A percentile compares a stretch with the other conserved stretches of the same genome.
phyloP scores from a whole-genome alignment of 1,140 invertebrate species.

The Drosophila fuyamai region DNA sequence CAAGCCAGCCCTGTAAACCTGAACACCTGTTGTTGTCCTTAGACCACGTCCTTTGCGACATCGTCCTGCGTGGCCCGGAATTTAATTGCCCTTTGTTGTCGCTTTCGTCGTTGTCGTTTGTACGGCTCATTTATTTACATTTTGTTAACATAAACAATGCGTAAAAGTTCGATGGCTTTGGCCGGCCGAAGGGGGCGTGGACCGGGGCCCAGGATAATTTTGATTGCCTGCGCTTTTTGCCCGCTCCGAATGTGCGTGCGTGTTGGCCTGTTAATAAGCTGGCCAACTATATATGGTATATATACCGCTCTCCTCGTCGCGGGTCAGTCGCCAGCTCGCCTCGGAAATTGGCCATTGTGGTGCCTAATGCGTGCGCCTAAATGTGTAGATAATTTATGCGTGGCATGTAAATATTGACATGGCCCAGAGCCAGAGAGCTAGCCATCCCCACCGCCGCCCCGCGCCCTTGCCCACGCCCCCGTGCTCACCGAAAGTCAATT shows the following conservation, averaged over 20 bases:
- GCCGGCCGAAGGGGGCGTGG: slow-evolving; percentile 14
- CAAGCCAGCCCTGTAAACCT: slow-evolving; percentile 69
- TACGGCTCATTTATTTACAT: slow-evolving; percentile 83
- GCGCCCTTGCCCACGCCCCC: not conserved
- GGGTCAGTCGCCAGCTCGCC: slow-evolving; percentile 30
- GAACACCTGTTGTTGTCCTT: slow-evolving; percentile 71
- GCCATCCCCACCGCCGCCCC: not conserved
- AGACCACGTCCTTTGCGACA: slow-evolving; percentile 26
- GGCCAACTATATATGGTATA: slow-evolving; percentile 42
- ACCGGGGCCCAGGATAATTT: slow-evolving; percentile 51
- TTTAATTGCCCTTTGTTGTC: slow-evolving; percentile 81
- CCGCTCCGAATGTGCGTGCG: slow-evolving; percentile 49
- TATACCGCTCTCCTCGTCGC: not conserved
- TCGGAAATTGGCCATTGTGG: slow-evolving; percentile 79
- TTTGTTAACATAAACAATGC: slow-evolving; percentile 83
- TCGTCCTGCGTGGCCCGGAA: slow-evolving; percentile 60
- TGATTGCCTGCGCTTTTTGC: slow-evolving; percentile 71
- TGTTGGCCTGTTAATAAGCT: slow-evolving; percentile 73
- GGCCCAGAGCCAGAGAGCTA: slow-evolving; percentile 22
- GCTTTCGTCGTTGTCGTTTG: slow-evolving; percentile 70
- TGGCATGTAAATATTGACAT: slow-evolving; percentile 78
- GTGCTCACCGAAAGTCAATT: slow-evolving; percentile 64
- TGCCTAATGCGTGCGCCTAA: slow-evolving; percentile 67
- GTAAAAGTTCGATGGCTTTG: slow-evolving; percentile 79
- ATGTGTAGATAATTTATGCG: slow-evolving; percentile 73